phyloP scores from a whole-genome alignment of 2,888 invertebrate genomes.

The Neuroscelio doddi region DNA sequence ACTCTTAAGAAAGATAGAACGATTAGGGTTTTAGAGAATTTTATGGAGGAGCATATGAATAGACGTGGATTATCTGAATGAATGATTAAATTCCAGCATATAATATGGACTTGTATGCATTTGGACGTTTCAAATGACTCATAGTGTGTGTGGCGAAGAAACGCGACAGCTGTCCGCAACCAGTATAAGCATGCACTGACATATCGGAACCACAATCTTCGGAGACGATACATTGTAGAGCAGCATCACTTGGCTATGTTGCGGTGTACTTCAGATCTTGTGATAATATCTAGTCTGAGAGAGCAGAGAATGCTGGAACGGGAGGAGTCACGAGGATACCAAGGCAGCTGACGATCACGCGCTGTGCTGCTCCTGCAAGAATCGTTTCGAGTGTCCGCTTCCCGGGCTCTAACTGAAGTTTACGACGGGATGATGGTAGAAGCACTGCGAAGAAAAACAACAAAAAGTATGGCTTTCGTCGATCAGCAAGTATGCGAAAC shows the following conservation, averaged over 20 bases:
- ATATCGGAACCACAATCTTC: slow-evolving; percentile 36
- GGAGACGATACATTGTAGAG: slow-evolving; percentile 25
- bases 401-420: slow-evolving; percentile 9
- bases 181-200: slow-evolving; percentile 30
- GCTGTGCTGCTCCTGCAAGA: slow-evolving; percentile 12
- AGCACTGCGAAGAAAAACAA: slow-evolving; percentile 10
- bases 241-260: slow-evolving; percentile 23
- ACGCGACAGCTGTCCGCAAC: slow-evolving; percentile 43
- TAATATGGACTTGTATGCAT: not conserved
- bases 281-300: slow-evolving; percentile 31
- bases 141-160: slow-evolving; percentile 9
- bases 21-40: too few species aligned
- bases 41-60: too few species aligned
- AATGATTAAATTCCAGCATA: slow-evolving; percentile 23
- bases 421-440: slow-evolving; percentile 17
- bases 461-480: slow-evolving; percentile 21
- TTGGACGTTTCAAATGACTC: slow-evolving; percentile 2
- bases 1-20: too few species aligned
- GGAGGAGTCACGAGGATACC: slow-evolving; percentile 15
- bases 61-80: slow-evolving; percentile 29
- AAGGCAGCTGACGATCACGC: slow-evolving; percentile 25
- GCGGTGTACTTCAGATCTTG: slow-evolving; percentile 21
- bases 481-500: slow-evolving; percentile 30
- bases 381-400: slow-evolving; percentile 8
- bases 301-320: slow-evolving; percentile 17